phyloP scores from a whole-genome alignment of 23 tunicate genomes.

The Phallusia fumigata region DNA sequence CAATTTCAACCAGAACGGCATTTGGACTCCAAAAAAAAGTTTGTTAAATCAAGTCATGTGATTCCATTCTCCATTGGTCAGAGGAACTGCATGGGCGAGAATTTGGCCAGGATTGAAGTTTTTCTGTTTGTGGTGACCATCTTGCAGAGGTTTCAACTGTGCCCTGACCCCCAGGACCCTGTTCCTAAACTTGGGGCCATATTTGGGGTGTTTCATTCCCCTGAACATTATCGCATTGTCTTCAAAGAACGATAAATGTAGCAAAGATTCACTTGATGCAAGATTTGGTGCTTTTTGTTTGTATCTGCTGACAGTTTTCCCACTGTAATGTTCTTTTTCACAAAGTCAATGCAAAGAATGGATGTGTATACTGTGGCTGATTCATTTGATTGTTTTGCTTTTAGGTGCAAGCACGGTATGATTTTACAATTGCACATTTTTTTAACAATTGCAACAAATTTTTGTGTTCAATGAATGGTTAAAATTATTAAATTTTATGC shows the following conservation, averaged over 20 bases:
- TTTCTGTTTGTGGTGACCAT: neutral
- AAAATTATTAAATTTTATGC: no score
- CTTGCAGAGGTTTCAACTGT: neutral
- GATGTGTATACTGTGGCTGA: no score
- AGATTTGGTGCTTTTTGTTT: neutral
- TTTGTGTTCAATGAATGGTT: no score
- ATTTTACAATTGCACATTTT: no score
- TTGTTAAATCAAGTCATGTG: neutral
- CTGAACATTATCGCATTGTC: no score
- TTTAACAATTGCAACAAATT: no score
- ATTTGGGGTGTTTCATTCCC: neutral
- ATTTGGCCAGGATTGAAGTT: neutral
- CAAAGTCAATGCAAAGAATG: no score
- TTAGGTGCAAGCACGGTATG: no score
- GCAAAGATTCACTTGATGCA: no score
- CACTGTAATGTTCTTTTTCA: neutral
- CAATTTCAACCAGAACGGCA: neutral
- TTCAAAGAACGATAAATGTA: neutral
- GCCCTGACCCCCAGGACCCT: neutral
- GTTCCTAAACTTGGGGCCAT: neutral
- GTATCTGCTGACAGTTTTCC: no score
- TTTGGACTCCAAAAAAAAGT: neutral
- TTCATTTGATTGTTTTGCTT: no score
- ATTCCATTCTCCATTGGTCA: neutral
- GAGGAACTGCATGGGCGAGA: neutral